phyloP scores from a whole-genome alignment of 1,140 invertebrate species.

The Drosophila miranda region DNA sequence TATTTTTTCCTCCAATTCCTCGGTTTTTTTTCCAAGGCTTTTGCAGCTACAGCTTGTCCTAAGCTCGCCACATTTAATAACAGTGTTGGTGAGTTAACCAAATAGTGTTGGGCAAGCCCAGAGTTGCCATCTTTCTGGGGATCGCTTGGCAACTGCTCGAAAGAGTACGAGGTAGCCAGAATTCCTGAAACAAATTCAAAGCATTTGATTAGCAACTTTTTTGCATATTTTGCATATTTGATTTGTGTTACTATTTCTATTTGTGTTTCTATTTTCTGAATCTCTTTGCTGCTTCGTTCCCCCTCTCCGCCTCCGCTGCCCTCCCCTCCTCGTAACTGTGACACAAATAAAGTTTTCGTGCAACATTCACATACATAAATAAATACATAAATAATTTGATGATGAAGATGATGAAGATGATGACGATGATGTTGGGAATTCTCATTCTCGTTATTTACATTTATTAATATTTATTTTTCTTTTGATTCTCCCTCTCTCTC shows the following conservation, averaged over 20 bases:
- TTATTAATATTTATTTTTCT: constrained; percentile 56
- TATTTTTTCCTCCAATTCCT: no score
- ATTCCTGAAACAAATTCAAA: constrained; percentile 10
- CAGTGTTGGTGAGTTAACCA: no score
- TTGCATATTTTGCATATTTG: constrained; percentile 62
- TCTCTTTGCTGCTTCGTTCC: no score
- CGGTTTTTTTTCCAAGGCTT: no score
- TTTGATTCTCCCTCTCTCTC: constrained; percentile 9
- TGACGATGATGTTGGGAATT: constrained; percentile 4
- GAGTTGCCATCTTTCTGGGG: no score
- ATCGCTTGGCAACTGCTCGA: no score
- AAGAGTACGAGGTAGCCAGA: background rate
- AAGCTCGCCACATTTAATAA: no score
- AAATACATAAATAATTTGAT: constrained; percentile 54
- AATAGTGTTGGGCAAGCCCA: no score
- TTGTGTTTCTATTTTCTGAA: constrained; percentile 16
- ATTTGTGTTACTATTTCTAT: constrained; percentile 40
- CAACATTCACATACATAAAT: constrained; percentile 10
- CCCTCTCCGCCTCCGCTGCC: no score
- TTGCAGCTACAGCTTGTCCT: no score
- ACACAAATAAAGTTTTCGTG: constrained; percentile 13
- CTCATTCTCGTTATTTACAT: constrained; percentile 26
- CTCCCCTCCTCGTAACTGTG: background rate
- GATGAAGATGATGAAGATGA: constrained; percentile 20
- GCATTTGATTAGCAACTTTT: constrained; percentile 28